Evolutionary conservation across 2,888 invertebrate species (phyloP).

Genomic region (Drymonia ruficornis): DNA sequence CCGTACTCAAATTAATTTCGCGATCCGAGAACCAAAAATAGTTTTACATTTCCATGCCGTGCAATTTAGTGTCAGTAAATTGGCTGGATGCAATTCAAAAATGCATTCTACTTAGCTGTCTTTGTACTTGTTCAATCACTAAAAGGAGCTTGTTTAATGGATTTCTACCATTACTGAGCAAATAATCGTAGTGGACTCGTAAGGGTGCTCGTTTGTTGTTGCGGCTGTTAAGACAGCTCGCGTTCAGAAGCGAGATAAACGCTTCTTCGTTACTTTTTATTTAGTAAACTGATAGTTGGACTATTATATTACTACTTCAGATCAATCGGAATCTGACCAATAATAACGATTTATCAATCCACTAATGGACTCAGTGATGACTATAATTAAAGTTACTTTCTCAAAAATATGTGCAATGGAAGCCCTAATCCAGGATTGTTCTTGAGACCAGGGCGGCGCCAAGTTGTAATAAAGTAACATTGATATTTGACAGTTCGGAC

Average conservation of each 20-base stretch:
- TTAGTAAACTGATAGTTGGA: neutral
- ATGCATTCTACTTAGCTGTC: conserved; percentile 70
- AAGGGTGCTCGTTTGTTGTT: conserved; percentile 56
- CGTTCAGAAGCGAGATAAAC: neutral
- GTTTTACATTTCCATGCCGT: conserved; percentile 46
- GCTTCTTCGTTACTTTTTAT: neutral
- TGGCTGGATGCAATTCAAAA: conserved; percentile 77
- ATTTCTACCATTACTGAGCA: conserved; percentile 83
- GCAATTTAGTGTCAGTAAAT: conserved; percentile 73
- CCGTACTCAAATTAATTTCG: conserved; percentile 37
- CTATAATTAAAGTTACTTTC: too few relatives aligned
- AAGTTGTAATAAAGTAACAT: too few relatives aligned
- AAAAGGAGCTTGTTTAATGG: conserved; percentile 84
- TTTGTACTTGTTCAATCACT: conserved; percentile 80
- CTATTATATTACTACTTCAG: too few relatives aligned
- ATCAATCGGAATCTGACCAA: too few relatives aligned
- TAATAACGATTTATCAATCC: too few relatives aligned
- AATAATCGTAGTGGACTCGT: conserved; percentile 79
- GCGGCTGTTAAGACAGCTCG: conserved; percentile 30
- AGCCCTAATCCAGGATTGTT: too few relatives aligned
- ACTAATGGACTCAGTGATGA: too few relatives aligned
- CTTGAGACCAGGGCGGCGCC: too few relatives aligned
- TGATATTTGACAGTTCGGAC: too few relatives aligned
- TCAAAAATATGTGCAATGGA: too few relatives aligned
- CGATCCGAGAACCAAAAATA: conserved; percentile 27